Evolutionary conservation across 2,113 vertebrate species (phyloP), one percentile per base, ranked within the genome.

Genomic region (Chitala chitala): DNA sequence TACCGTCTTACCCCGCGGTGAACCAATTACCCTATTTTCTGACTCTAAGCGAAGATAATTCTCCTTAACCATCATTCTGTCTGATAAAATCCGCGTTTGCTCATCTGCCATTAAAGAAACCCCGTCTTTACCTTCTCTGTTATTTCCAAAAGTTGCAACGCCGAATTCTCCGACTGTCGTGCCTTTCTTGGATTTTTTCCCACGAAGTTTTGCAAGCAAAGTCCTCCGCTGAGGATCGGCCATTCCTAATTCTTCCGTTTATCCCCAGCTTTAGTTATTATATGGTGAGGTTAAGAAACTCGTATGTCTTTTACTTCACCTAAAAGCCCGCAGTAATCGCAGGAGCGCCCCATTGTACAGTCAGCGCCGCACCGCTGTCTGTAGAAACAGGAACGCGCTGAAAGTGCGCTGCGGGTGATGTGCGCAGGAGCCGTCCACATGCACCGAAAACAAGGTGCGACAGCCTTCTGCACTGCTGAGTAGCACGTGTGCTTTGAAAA

Each of bases 201-300:
- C 91, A 79, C 94, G 90, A 81, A 96, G 92, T 89, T 92, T 93
- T 84, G 93, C 94, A 83, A 95, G 82, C 85, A 92, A 83, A 81
- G 94, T 96, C 91, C 93, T 92, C 87, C 93, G 91, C 88, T 93
- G 89, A 87, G 95, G 95, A 85, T 95, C 94, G 65, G 94, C 94
- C 95, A 98, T 98, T 85, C 89, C 91, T 78, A 77, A 79, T 75
- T 75, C 75, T 26, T 84, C 81, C 73, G 78, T 82, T 70, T 31
- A 84, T 75, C 81, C 75, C 80, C 78, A 66, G 86, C 81, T 73
- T 90, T 87, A 87, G 84, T 42, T 73, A 69, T 87, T 73, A 81
- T 80, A 74, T 79, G 74, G 80, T 72, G 22, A 81, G 78, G 69
- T 33, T 31, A 65, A 78, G 75, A 79, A 78, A 80, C 74, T 80